Evolutionary conservation across 2,797 vertebrate genomes (phyloP).

Genomic region (Onychomys arenicola): DNA sequence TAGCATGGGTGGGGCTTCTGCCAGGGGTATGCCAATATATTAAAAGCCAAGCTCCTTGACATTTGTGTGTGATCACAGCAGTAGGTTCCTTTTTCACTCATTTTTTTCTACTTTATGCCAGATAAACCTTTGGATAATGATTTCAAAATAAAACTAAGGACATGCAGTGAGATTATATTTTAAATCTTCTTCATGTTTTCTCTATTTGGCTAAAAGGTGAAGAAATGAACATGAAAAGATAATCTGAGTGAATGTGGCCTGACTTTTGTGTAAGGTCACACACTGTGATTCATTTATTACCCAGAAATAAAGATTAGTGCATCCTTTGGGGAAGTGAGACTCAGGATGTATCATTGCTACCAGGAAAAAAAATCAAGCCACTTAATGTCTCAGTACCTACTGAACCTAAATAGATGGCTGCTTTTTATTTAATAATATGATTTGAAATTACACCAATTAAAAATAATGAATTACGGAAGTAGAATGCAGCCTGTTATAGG

Average conservation of each 20-base stretch:
- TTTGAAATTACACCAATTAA: slow-evolving; percentile 71
- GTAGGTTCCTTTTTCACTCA: slow-evolving; percentile 27
- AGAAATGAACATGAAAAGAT: slow-evolving; percentile 11
- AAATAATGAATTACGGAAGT: slow-evolving; percentile 60
- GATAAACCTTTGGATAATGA: not conserved
- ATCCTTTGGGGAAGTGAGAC: not conserved
- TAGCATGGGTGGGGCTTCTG: not conserved
- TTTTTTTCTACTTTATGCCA: slow-evolving; percentile 39
- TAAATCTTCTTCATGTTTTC: not conserved
- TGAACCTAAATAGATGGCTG: slow-evolving; percentile 59
- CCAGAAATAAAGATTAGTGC: slow-evolving; percentile 24
- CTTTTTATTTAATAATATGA: slow-evolving; percentile 63
- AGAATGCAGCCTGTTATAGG: not conserved
- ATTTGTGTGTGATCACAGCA: not conserved
- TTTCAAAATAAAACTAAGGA: slow-evolving; percentile 14
- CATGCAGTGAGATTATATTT: not conserved
- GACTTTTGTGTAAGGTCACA: not conserved
- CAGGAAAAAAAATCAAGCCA: slow-evolving; percentile 60
- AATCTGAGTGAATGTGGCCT: not conserved
- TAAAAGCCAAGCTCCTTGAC: not conserved
- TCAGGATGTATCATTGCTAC: not conserved
- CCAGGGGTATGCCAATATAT: fast-evolving
- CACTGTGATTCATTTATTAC: not conserved
- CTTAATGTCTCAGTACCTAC: not conserved
- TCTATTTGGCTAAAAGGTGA: not conserved